These are phyloP conservation scores for Sminthurinus aureus DNA, from an alignment of 2,888 invertebrate genomes.

Conservation along the genomic window DNA sequence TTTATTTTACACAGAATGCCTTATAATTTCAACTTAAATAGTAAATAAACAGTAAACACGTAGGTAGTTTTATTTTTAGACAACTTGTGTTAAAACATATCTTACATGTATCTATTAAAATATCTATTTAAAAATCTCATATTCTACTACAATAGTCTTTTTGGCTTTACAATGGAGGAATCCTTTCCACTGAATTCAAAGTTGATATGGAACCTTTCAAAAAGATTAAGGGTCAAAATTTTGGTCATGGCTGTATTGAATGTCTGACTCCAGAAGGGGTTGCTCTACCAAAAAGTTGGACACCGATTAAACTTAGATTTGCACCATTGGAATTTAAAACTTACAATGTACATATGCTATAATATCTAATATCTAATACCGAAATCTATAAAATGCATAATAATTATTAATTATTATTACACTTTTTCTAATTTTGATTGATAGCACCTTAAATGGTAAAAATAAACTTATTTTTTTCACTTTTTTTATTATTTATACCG, in stretches of 20 bases:
- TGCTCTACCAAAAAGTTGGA: constrained; percentile 48
- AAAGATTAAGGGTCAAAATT: constrained; percentile 50
- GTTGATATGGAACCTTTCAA: constrained; percentile 52
- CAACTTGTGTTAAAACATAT: neutral
- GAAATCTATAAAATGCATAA: too few relatives aligned
- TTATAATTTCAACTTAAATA: neutral
- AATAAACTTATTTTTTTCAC: neutral
- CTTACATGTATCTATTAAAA: neutral
- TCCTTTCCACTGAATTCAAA: constrained; percentile 42
- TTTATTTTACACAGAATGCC: neutral
- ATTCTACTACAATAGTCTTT: constrained; percentile 37
- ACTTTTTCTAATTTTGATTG: too few relatives aligned
- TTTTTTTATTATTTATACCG: neutral
- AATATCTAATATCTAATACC: too few relatives aligned
- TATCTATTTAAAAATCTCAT: neutral
- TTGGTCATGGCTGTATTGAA: constrained; percentile 51
- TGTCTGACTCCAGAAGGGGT: constrained; percentile 50
- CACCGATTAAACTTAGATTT: constrained; percentile 51
- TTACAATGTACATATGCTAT: constrained; percentile 41
- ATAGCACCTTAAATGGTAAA: too few relatives aligned
- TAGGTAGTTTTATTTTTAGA: too few relatives aligned
- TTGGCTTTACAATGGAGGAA: constrained; percentile 55
- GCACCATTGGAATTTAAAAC: constrained; percentile 51
- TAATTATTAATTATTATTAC: too few relatives aligned
- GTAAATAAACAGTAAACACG: too few relatives aligned